These are phyloP conservation scores for Coryphaenoides rupestris DNA, from an alignment of 2,113 vertebrate genomes.

Conservation along the genomic window DNA sequence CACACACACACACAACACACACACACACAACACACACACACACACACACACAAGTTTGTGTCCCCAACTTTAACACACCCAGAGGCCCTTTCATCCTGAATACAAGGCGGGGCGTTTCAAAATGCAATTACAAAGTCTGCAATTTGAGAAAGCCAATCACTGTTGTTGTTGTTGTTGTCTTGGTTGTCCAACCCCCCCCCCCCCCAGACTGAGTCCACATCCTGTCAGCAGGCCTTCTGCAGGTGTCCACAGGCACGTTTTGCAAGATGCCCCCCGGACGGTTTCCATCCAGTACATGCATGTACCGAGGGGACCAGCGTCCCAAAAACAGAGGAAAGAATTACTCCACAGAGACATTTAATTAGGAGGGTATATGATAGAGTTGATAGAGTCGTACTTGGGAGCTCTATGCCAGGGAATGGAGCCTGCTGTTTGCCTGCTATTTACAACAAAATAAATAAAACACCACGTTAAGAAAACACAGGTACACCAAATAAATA, in stretches of 20 bases:
- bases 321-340: constrained; percentile 60
- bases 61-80: too few species aligned
- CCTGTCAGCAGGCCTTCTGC: too few species aligned
- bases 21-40: too few species aligned
- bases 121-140: too few species aligned
- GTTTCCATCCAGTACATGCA: constrained; percentile 69
- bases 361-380: constrained; percentile 59
- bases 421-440: constrained; percentile 82
- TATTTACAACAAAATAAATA: constrained; percentile 82
- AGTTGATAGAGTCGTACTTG: constrained; percentile 81
- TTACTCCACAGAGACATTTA: constrained; percentile 58
- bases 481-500: constrained; percentile 73
- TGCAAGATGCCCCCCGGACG: constrained; percentile 63
- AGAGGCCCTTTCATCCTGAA: too few species aligned
- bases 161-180: too few species aligned
- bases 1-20: too few species aligned
- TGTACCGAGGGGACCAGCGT: constrained; percentile 61
- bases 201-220: too few species aligned
- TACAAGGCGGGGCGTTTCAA: too few species aligned
- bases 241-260: constrained; percentile 57
- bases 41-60: too few species aligned
- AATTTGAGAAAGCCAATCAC: too few species aligned
- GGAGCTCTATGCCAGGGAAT: constrained; percentile 84
- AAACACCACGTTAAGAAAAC: constrained; percentile 73
- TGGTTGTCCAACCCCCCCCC: too few species aligned